Evolutionary conservation across 2,888 invertebrate species (phyloP), one percentile per base, ranked within the genome.

Genomic region (Dexiosoma caninum): DNA sequence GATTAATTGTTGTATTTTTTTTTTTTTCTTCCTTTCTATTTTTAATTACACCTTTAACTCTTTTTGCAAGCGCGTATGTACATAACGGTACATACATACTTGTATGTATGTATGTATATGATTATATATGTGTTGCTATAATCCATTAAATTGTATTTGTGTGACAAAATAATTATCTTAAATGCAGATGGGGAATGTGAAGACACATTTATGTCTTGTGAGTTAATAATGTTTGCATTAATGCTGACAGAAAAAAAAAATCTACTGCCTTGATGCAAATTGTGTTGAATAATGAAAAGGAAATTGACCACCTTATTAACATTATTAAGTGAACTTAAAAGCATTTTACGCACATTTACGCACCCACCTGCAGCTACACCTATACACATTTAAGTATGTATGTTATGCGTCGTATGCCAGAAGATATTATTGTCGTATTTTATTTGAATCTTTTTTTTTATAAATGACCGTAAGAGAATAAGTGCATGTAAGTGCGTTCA

Each of bases 251-350:
- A 32, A 62, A 32, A 77, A 40, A 60, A 19, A 51, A 59, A 75
- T 42, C 27, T 62, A 32, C 46, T 55, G 62, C 10, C 66, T 49
- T 49, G 49, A 70, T 42, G 64, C 32, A 64, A 77, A 70, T 70
- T 49, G 23, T 30, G 19, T 70, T 70, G 49, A 77, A 70, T 70
- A 77, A 77, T 77, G 62, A 70, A 77, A 70, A 64, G 69, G 53
- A 77, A 70, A 64, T 71, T 77, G 57, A 71, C 70, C 77, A 77
- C 70, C 77, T 77, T 70, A 77, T 77, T 77, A 77, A 77, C 64
- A 49, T 57, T n/a, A 64, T 77, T 77, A 64, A 70, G 40, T 64
- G 77, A 77, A 70, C 64, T 70, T 70, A 64, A 77, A 77, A 70
- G 70, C 70, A 71, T 77, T 77, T 77, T 30, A 64, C 70, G 35